Conservation (phyloP, 2,797 vertebrate species). For the Bovichtus variegatus region DNA sequence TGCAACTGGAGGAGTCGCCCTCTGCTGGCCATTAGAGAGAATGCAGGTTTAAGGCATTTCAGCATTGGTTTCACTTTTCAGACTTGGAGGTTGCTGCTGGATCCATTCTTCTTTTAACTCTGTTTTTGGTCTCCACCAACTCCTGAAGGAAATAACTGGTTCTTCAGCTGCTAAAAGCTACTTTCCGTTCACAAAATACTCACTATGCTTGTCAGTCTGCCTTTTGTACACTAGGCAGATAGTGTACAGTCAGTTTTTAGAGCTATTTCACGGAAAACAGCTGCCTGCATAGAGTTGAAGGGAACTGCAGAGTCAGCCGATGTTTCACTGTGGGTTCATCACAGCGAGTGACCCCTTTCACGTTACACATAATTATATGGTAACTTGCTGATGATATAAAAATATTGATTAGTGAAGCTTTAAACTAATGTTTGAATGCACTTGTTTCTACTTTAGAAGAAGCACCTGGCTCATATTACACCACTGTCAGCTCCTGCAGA, state of each 20-base stretch:
- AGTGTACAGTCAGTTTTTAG: neutral
- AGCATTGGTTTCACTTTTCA: too few species aligned
- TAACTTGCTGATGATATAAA: neutral
- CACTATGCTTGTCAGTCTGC: neutral
- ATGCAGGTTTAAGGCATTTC: too few species aligned
- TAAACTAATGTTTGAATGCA: neutral
- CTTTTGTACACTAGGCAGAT: neutral
- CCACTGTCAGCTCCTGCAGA: neutral
- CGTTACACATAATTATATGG: neutral
- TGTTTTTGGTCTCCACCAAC: neutral
- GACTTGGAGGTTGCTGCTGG: too few species aligned
- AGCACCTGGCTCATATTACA: slow-evolving; percentile 2
- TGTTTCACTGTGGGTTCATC: neutral
- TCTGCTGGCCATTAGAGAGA: too few species aligned
- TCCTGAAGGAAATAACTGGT: neutral
- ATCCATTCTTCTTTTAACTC: too few species aligned
- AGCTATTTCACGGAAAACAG: neutral
- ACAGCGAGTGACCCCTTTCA: neutral
- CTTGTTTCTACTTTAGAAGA: neutral
- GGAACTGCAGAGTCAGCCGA: neutral
- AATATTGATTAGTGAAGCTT: slow-evolving; percentile 8
- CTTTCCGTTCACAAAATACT: neutral
- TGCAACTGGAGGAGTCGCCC: too few species aligned
- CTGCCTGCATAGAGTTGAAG: neutral
- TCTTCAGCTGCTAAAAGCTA: neutral